Evolutionary conservation across 2,888 invertebrate species (phyloP).

Genomic region (Cyclophora albipunctata): DNA sequence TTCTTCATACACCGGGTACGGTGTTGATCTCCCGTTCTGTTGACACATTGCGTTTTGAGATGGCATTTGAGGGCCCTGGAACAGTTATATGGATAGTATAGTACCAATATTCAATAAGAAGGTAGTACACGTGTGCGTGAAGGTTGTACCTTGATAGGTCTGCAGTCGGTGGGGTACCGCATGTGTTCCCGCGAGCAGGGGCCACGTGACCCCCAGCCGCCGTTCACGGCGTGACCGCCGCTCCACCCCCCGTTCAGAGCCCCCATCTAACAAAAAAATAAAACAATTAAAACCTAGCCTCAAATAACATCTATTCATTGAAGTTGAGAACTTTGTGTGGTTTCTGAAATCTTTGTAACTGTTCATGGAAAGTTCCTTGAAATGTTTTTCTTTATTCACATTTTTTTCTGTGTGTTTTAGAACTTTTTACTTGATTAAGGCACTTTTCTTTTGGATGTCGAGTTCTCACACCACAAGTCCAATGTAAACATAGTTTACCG

Average conservation of each 20-base stretch:
- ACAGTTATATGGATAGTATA: constrained; percentile 12
- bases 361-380: no score
- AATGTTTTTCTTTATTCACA: no score
- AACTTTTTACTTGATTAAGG: no score
- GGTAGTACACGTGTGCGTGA: no score
- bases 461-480: no score
- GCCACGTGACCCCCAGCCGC: constrained; percentile 47
- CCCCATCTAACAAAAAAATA: constrained; percentile 42
- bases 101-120: neutral
- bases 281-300: neutral
- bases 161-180: constrained; percentile 56
- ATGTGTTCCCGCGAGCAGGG: constrained; percentile 54
- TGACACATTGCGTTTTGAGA: constrained; percentile 45
- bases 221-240: constrained; percentile 36
- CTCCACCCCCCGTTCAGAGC: constrained; percentile 49
- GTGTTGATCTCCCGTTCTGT: constrained; percentile 54
- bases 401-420: no score
- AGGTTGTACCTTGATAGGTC: constrained; percentile 49
- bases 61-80: constrained; percentile 47
- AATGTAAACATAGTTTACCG: no score
- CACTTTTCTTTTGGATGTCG: no score
- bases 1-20: constrained; percentile 55
- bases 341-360: no score
- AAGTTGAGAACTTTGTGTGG: no score
- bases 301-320: no score